Conservation (phyloP, 92 coral and sea anemone species). For the Meandrina meandrites region DNA sequence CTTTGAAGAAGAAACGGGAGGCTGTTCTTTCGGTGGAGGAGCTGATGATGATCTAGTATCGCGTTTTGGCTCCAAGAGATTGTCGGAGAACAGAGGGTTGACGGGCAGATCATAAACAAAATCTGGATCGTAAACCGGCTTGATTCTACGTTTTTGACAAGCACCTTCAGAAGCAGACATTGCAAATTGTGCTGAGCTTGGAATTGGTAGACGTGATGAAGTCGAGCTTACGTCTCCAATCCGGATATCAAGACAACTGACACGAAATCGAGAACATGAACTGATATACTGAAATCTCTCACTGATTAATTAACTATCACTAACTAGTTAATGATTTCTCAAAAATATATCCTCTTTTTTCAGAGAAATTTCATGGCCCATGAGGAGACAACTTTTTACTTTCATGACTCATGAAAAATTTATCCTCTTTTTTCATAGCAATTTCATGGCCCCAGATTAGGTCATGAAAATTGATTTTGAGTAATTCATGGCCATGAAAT, state of each 20-base stretch:
- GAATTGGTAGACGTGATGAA: constrained; percentile 1
- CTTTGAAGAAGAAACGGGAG: neutral
- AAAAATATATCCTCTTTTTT: too few relatives aligned
- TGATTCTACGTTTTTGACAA: neutral
- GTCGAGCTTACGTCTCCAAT: neutral
- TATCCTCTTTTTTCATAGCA: too few relatives aligned
- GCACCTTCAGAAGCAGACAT: constrained; percentile 5
- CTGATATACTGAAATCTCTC: neutral
- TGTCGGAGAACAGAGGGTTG: constrained; percentile 5
- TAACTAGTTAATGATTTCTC: constrained; percentile 25
- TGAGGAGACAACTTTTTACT: too few relatives aligned
- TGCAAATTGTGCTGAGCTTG: constrained; percentile 2
- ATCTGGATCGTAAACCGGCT: constrained; percentile 2
- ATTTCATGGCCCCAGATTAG: too few relatives aligned
- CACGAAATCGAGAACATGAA: neutral
- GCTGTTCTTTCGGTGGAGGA: neutral
- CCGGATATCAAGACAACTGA: neutral
- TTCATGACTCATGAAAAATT: too few relatives aligned
- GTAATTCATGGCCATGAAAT: too few relatives aligned
- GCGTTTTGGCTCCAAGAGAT: neutral
- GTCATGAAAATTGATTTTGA: too few relatives aligned
- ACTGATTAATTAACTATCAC: constrained; percentile 22
- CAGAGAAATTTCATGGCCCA: too few relatives aligned
- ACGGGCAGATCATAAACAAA: constrained; percentile 7
- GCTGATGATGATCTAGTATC: neutral